These are phyloP conservation scores for Oplegnathus fasciatus DNA, from an alignment of 2,113 vertebrate species.

Conservation along the genomic window DNA sequence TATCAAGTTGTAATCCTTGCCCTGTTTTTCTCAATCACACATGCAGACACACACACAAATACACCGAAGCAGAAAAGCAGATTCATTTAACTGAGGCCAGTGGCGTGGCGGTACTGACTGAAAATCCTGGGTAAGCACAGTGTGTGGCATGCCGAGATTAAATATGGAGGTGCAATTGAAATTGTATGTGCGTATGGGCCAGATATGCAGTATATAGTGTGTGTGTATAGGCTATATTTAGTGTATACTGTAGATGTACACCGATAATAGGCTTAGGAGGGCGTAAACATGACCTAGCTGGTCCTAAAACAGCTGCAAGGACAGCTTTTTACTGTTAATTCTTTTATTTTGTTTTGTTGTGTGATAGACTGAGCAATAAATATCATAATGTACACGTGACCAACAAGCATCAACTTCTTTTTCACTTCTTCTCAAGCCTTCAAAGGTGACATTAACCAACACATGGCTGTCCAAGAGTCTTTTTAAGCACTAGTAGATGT, in stretches of 20 bases:
- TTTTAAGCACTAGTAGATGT: conserved; percentile 50
- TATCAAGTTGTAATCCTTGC: conserved; percentile 47
- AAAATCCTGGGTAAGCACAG: conserved; percentile 62
- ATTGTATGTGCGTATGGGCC: conserved; percentile 55
- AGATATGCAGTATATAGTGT: conserved; percentile 65
- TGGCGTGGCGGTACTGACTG: conserved; percentile 52
- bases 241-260: conserved; percentile 62
- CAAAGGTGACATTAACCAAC: conserved; percentile 36
- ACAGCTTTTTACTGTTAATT: conserved; percentile 54
- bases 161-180: conserved; percentile 45
- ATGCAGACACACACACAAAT: conserved; percentile 39
- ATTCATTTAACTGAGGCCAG: conserved; percentile 36
- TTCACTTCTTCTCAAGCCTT: conserved; percentile 53
- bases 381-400: conserved; percentile 69
- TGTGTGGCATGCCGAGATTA: conserved; percentile 53
- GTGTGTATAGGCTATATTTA: conserved; percentile 59
- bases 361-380: conserved; percentile 86
- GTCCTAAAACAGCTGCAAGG: conserved; percentile 52
- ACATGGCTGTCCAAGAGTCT: conserved; percentile 21
- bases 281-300: conserved; percentile 43
- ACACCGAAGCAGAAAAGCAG: conserved; percentile 34
- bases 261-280: conserved; percentile 45
- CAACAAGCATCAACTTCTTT: conserved; percentile 66
- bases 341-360: conserved; percentile 57
- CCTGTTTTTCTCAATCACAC: conserved; percentile 56